phyloP scores from a whole-genome alignment of 2,888 invertebrate species.

The Stenurella melanura region DNA sequence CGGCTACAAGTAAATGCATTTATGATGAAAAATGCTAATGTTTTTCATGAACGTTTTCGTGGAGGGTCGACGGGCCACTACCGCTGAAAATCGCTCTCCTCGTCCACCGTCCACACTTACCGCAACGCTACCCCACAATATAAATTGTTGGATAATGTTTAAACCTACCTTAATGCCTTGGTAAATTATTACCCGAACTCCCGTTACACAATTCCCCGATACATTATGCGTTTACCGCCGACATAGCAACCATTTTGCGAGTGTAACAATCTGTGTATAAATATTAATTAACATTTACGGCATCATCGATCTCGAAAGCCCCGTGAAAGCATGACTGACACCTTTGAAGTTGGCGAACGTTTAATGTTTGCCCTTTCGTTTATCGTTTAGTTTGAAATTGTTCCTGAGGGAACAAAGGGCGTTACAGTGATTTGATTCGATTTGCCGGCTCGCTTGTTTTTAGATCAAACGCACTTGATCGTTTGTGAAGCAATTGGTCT shows the following conservation, averaged over 20 bases:
- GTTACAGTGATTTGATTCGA: constrained; percentile 21
- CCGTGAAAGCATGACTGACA: constrained; percentile 37
- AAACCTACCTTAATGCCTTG: not conserved
- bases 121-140: not conserved
- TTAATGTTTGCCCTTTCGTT: constrained; percentile 47
- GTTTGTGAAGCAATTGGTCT: not conserved
- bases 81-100: not conserved
- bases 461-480: constrained; percentile 11
- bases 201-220: not conserved
- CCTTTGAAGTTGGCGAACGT: constrained; percentile 36
- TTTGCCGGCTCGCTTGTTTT: constrained; percentile 14
- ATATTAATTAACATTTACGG: constrained; percentile 22
- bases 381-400: constrained; percentile 40
- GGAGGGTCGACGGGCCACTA: not conserved
- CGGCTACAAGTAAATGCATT: too few species aligned
- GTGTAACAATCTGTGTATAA: not conserved
- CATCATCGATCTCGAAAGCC: not conserved
- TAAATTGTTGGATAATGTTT: constrained; percentile 12
- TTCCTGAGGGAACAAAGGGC: constrained; percentile 30
- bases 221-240: not conserved
- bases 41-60: too few species aligned
- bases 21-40: too few species aligned
- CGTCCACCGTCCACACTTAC: not conserved
- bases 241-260: constrained; percentile 13
- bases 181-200: constrained; percentile 16